Conservation (phyloP, 2,888 invertebrate genomes). For the Drosophila histrio region DNA sequence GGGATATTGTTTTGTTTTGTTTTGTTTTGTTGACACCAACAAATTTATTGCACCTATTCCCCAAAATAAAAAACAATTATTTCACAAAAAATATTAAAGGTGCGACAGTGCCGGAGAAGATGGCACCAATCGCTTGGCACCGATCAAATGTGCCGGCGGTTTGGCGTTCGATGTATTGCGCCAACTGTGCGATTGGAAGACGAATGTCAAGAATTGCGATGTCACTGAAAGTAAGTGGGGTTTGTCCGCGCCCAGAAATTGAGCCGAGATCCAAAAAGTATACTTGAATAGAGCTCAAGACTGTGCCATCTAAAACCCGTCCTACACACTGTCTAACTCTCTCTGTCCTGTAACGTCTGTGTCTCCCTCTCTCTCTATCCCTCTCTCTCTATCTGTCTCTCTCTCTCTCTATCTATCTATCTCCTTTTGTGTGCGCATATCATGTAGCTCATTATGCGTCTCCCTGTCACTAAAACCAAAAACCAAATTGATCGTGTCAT, state of each 20-base stretch:
- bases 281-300: slow-evolving; percentile 36
- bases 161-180: slow-evolving; percentile 97
- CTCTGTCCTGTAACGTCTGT: slow-evolving; percentile 40
- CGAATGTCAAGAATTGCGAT: slow-evolving; percentile 98
- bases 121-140: slow-evolving; percentile 93
- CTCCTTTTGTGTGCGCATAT: slow-evolving; percentile 49
- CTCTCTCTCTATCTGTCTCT: slow-evolving; percentile 13
- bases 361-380: slow-evolving; percentile 26
- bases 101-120: slow-evolving; percentile 96
- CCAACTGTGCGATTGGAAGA: slow-evolving; percentile 98
- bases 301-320: slow-evolving; percentile 29
- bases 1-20: slow-evolving; percentile 46
- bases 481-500: slow-evolving; percentile 52
- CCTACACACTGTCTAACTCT: slow-evolving; percentile 48
- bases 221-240: slow-evolving; percentile 94
- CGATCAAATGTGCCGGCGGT: slow-evolving; percentile 94
- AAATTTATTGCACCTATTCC: slow-evolving; percentile 31
- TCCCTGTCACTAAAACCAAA: slow-evolving; percentile 59
- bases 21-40: slow-evolving; percentile 29
- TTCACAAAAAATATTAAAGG: slow-evolving; percentile 86
- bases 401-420: slow-evolving; percentile 40
- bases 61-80: slow-evolving; percentile 14
- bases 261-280: slow-evolving; percentile 30
- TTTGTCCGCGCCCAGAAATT: slow-evolving; percentile 47
- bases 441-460: slow-evolving; percentile 41